Evolutionary conservation across 2,113 vertebrate genomes (phyloP).

Genomic region (Lycaon pictus): DNA sequence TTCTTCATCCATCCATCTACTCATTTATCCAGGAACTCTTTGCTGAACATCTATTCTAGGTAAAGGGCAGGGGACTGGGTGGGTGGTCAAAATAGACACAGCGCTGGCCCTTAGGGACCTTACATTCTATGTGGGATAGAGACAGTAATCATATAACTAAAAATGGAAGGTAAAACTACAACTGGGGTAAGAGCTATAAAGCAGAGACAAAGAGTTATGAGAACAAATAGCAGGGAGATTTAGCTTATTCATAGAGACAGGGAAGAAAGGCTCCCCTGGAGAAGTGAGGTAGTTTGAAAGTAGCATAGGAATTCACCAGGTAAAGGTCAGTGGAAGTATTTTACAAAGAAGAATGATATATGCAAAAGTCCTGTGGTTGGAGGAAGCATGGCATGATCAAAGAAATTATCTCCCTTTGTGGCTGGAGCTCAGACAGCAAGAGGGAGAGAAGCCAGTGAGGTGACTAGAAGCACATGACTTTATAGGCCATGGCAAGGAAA

Average conservation of each 20-base stretch:
- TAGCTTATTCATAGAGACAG: not conserved
- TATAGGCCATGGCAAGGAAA: not conserved
- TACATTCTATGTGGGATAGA: not conserved
- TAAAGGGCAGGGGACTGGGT: not conserved
- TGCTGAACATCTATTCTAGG: not conserved
- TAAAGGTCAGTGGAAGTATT: not conserved
- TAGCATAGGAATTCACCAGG: not conserved
- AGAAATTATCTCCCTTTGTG: not conserved
- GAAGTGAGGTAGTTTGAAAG: not conserved
- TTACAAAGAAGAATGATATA: not conserved
- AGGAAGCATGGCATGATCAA: not conserved
- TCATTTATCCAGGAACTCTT: not conserved
- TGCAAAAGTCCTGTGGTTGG: not conserved
- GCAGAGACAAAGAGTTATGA: not conserved
- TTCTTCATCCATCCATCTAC: not conserved
- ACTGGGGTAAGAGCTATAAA: not conserved
- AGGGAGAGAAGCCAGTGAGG: not conserved
- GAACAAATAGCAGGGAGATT: not conserved
- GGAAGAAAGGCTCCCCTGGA: not conserved
- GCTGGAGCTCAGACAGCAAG: not conserved
- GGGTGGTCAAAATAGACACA: not conserved
- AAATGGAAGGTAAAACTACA: not conserved
- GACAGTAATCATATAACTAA: not conserved
- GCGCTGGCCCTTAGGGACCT: not conserved
- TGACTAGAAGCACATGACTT: not conserved